Conservation (phyloP, 2,113 vertebrate species). For the Phycodurus eques region DNA sequence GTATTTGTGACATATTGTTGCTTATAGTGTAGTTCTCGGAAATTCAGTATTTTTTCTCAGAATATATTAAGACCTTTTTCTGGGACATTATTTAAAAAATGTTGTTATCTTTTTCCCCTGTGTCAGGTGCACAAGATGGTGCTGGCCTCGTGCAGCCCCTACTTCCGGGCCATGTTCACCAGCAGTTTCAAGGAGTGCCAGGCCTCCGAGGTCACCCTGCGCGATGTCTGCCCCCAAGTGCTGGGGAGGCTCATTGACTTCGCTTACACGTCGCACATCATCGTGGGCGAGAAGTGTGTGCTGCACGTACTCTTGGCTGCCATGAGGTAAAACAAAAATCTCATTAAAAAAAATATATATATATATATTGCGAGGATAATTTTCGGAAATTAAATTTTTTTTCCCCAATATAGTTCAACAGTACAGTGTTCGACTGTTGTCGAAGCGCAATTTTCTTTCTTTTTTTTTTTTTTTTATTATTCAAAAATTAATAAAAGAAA, state of each 20-base stretch:
- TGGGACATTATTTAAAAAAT: background rate
- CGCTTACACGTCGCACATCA: slow-evolving; percentile 79
- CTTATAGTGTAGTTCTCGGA: too few species aligned
- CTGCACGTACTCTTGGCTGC: slow-evolving; percentile 77
- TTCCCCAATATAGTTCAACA: too few species aligned
- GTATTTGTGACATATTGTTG: too few species aligned
- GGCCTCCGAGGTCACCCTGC: slow-evolving; percentile 75
- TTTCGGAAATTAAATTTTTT: background rate
- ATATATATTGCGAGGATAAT: background rate
- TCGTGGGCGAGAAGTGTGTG: slow-evolving; percentile 78
- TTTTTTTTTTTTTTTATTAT: too few species aligned
- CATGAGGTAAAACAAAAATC: slow-evolving; percentile 65
- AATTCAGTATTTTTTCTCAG: too few species aligned
- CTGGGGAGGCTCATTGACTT: slow-evolving; percentile 79
- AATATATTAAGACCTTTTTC: too few species aligned
- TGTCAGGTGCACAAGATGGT: slow-evolving; percentile 77
- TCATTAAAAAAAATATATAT: background rate
- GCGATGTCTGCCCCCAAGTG: slow-evolving; percentile 76
- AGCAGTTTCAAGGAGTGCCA: slow-evolving; percentile 76
- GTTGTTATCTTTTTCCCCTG: background rate
- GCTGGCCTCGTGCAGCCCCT: slow-evolving; percentile 78
- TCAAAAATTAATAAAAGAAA: too few species aligned
- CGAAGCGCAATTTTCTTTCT: too few species aligned
- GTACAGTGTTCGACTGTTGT: too few species aligned
- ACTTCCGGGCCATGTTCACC: slow-evolving; percentile 85